Evolutionary conservation across 1,140 invertebrate species (phyloP).

Genomic region (Octopus sinensis): DNA sequence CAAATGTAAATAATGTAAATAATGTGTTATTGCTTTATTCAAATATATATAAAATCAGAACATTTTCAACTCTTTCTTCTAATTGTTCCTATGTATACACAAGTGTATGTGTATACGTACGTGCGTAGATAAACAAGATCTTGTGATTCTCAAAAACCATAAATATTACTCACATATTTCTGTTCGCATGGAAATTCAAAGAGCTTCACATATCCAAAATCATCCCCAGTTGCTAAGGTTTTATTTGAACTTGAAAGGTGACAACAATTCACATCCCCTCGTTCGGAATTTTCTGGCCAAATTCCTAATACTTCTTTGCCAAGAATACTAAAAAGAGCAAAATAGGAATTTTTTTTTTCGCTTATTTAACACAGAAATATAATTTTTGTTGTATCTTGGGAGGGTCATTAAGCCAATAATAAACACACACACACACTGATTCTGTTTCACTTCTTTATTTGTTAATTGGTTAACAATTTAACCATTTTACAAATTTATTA

Average conservation of each 20-base stretch:
- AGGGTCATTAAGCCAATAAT: background rate
- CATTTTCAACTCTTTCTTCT: background rate
- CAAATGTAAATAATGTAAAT: background rate
- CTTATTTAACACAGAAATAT: too few species aligned
- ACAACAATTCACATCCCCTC: constrained; percentile 55
- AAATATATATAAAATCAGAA: background rate
- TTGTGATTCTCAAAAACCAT: background rate
- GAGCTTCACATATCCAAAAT: constrained; percentile 56
- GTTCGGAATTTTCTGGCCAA: constrained; percentile 51
- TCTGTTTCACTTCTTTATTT: too few species aligned
- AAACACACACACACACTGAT: background rate
- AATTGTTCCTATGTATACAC: background rate
- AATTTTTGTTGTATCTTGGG: background rate
- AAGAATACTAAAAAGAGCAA: constrained; percentile 44
- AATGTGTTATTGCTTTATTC: background rate
- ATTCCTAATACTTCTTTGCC: constrained; percentile 56
- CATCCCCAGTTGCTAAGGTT: constrained; percentile 56
- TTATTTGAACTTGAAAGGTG: constrained; percentile 51
- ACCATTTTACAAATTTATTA: too few species aligned
- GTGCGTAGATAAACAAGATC: background rate
- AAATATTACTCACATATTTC: constrained; percentile 49
- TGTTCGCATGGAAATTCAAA: constrained; percentile 55
- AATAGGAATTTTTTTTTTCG: constrained; percentile 1
- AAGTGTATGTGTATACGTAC: background rate
- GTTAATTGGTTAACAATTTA: too few species aligned